Percentiles rank a stretch among this genome's conserved stretches.
Evolutionary conservation across 2,797 vertebrate genomes (phyloP).

Genomic region (Epinephelus coioides): DNA sequence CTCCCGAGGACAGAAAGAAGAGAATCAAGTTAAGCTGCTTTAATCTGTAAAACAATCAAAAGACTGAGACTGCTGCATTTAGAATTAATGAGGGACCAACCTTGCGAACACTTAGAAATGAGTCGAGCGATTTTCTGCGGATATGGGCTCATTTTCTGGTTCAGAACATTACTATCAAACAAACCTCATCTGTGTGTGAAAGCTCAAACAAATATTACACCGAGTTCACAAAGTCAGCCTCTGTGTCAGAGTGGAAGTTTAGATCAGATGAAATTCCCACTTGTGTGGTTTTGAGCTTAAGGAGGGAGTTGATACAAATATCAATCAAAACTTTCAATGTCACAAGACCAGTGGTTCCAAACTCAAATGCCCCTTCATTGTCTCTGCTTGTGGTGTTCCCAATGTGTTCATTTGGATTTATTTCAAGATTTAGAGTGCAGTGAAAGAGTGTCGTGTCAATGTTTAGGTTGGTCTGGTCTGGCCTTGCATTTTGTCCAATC

Average conservation of each 20-base stretch:
- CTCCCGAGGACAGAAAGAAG: slow-evolving; percentile 31
- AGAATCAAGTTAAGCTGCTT: slow-evolving; percentile 51
- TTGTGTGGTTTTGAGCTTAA: slow-evolving; percentile 44
- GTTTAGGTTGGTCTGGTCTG: not conserved
- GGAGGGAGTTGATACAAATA: slow-evolving; percentile 29
- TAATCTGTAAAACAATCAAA: slow-evolving; percentile 67
- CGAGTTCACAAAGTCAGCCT: slow-evolving; percentile 59
- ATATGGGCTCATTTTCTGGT: slow-evolving; percentile 65
- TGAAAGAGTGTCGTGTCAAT: too few species aligned
- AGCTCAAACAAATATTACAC: slow-evolving; percentile 55
- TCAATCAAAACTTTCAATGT: slow-evolving; percentile 25
- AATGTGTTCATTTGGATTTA: too few species aligned
- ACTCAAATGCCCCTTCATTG: not conserved
- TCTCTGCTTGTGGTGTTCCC: too few species aligned
- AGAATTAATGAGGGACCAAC: slow-evolving; percentile 66
- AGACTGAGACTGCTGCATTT: slow-evolving; percentile 43
- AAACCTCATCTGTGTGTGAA: slow-evolving; percentile 42
- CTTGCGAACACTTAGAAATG: slow-evolving; percentile 62
- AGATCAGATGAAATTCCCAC: slow-evolving; percentile 30
- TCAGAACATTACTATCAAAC: slow-evolving; percentile 54
- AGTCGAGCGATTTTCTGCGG: slow-evolving; percentile 52
- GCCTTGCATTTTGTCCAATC: too few species aligned
- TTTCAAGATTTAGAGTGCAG: too few species aligned
- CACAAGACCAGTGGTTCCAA: not conserved
- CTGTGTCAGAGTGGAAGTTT: slow-evolving; percentile 36